phyloP scores from a whole-genome alignment of 2,797 vertebrate genomes.

The Pantherophis vulpinus region DNA sequence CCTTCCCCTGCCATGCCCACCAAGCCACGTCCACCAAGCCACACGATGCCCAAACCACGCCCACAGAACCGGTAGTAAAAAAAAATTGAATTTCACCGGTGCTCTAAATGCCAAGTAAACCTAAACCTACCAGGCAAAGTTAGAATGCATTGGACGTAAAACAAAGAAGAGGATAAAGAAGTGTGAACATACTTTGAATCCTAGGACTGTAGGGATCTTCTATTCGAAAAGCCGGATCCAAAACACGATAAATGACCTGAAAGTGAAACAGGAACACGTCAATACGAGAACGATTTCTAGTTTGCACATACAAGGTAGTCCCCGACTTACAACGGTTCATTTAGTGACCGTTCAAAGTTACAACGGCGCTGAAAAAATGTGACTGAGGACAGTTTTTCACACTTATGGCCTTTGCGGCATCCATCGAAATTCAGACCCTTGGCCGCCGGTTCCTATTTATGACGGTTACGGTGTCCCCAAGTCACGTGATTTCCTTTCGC shows the following conservation, averaged over 20 bases:
- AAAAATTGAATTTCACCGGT: no score
- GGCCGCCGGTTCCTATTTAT: no score
- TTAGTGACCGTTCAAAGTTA: background rate
- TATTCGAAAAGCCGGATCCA: slow-evolving; percentile 93
- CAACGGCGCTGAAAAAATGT: background rate
- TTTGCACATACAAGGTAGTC: slow-evolving; percentile 5
- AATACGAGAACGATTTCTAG: background rate
- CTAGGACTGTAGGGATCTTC: slow-evolving; percentile 92
- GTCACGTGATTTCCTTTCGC: no score
- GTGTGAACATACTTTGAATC: slow-evolving; percentile 86
- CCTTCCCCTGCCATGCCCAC: no score
- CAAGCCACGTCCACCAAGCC: no score
- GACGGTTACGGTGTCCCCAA: no score
- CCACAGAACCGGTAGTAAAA: no score
- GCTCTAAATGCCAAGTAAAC: background rate
- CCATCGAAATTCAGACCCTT: no score
- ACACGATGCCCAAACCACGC: no score
- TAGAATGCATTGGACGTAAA: accelerated
- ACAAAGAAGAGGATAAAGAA: slow-evolving; percentile 7
- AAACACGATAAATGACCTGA: slow-evolving; percentile 92
- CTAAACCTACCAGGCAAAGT: background rate
- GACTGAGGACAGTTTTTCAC: no score
- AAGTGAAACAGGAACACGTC: slow-evolving; percentile 28
- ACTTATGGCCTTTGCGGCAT: no score
- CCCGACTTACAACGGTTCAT: background rate